These are phyloP conservation scores for Rhinolophus ferrumequinum DNA, from an alignment of 2,113 vertebrate genomes.

Conservation along the genomic window DNA sequence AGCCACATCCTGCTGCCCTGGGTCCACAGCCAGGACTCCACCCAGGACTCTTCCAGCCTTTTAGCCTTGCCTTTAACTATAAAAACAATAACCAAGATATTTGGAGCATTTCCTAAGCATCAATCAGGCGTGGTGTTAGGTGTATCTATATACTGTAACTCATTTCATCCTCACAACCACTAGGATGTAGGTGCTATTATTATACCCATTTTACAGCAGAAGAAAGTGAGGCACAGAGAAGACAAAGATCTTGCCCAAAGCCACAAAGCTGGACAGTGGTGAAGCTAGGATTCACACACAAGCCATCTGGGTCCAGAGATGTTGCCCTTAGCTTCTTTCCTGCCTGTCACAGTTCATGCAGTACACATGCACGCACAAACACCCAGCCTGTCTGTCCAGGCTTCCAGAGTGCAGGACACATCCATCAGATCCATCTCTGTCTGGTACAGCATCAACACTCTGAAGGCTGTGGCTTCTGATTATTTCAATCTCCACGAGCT, in stretches of 20 bases:
- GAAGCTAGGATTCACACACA: not conserved
- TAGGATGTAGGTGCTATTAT: not conserved
- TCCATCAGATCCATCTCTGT: not conserved
- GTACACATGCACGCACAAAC: too few species aligned
- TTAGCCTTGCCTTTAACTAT: not conserved
- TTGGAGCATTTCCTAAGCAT: not conserved
- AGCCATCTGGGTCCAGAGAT: not conserved
- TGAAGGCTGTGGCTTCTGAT: slow-evolving; percentile 31
- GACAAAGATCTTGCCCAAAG: not conserved
- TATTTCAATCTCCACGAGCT: slow-evolving; percentile 22
- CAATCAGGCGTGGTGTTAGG: not conserved
- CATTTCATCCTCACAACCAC: not conserved
- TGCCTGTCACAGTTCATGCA: not conserved
- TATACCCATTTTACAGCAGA: not conserved
- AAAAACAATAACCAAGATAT: not conserved
- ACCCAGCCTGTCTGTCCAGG: not conserved
- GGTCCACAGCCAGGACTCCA: not conserved
- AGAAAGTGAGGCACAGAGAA: slow-evolving; percentile 29
- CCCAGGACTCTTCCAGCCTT: not conserved
- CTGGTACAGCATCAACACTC: not conserved
- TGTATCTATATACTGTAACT: too few species aligned
- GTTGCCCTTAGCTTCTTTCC: not conserved
- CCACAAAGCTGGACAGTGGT: not conserved
- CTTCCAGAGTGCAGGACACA: not conserved
- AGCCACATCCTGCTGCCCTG: not conserved